phyloP scores from a whole-genome alignment of 2,888 invertebrate genomes.

The Catocala sponsa region DNA sequence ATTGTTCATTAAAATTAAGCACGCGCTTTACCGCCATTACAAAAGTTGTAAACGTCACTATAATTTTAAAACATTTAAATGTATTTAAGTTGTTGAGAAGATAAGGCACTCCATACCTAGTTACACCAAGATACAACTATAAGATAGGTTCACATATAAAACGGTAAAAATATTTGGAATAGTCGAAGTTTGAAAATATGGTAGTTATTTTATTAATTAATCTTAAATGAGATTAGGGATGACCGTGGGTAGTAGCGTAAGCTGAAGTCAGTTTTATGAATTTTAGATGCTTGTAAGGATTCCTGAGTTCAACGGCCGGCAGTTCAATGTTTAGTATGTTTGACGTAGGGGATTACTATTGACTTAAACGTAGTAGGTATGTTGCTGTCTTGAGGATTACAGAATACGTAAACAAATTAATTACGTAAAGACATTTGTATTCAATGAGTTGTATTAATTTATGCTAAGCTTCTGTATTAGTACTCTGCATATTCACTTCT shows the following conservation, averaged over 20 bases:
- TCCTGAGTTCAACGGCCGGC: constrained; percentile 43
- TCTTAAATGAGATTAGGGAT: constrained; percentile 40
- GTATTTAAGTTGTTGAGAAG: constrained; percentile 4
- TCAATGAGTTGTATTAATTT: too few relatives aligned
- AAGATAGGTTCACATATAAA: constrained; percentile 9
- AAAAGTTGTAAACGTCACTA: constrained; percentile 11
- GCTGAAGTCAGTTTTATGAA: constrained; percentile 31
- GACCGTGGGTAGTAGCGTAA: constrained; percentile 3
- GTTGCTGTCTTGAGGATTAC: background rate
- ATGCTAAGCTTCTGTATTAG: too few relatives aligned
- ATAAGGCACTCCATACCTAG: constrained; percentile 10
- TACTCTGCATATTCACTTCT: too few relatives aligned
- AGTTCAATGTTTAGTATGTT: constrained; percentile 6
- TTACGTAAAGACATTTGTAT: too few relatives aligned
- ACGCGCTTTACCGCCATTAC: constrained; percentile 14
- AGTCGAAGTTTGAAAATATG: constrained; percentile 6
- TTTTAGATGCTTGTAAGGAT: constrained; percentile 37
- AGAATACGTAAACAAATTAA: too few relatives aligned
- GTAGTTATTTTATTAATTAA: constrained; percentile 22
- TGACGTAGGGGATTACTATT: background rate
- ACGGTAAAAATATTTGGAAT: constrained; percentile 16
- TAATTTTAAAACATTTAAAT: constrained; percentile 4
- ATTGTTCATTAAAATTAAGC: constrained; percentile 13
- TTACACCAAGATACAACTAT: constrained; percentile 16
- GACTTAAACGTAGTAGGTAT: background rate